These are phyloP conservation scores for Heteropelma amictum DNA, from an alignment of 2,888 invertebrate genomes.

Conservation along the genomic window DNA sequence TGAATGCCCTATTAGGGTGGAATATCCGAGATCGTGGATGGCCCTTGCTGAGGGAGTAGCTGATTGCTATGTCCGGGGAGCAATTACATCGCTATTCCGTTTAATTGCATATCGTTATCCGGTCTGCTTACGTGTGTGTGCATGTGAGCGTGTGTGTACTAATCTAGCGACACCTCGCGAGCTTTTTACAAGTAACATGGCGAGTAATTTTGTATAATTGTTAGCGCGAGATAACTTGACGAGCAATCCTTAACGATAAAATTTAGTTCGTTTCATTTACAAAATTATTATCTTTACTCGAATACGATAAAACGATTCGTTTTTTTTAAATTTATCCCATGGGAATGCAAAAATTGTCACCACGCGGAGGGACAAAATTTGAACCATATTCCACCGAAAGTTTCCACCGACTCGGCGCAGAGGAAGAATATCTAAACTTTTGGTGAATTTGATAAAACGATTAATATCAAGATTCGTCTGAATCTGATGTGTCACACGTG, in stretches of 20 bases:
- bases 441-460: no score
- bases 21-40: slow-evolving; percentile 8
- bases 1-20: neutral
- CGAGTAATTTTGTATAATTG: slow-evolving; percentile 1
- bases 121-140: neutral
- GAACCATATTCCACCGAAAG: no score
- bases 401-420: no score
- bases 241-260: neutral
- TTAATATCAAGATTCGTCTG: no score
- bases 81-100: slow-evolving; percentile 53
- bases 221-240: neutral
- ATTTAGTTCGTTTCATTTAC: neutral
- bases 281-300: neutral
- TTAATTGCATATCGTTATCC: slow-evolving; percentile 59
- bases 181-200: neutral
- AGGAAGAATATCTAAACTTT: no score
- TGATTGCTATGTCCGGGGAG: slow-evolving; percentile 23
- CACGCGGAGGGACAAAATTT: no score
- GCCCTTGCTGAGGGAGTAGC: slow-evolving; percentile 10
- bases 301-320: neutral
- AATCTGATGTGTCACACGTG: no score
- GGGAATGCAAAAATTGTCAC: neutral
- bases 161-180: slow-evolving; percentile 1
- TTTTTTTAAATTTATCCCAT: neutral
- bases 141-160: slow-evolving; percentile 32